A percentile compares a stretch with the other conserved stretches of the same genome.
Evolutionary conservation across 2,888 invertebrate genomes (phyloP).

Genomic region (Polyommatus icarus): DNA sequence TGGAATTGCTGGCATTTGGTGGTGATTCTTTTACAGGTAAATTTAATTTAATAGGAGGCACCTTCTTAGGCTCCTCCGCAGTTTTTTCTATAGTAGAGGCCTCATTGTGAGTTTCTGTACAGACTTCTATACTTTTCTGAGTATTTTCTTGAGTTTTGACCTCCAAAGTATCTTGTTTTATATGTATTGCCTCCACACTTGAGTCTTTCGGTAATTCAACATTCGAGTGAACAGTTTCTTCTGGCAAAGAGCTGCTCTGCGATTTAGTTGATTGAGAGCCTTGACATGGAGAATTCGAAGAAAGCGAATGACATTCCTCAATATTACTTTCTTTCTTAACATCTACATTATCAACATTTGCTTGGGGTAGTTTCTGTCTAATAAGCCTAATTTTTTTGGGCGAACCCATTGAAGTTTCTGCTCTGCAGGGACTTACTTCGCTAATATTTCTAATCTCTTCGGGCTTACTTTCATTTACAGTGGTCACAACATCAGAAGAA

Average conservation of each 20-base stretch:
- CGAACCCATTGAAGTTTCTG: constrained; percentile 71
- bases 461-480: constrained; percentile 62
- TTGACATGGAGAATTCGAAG: constrained; percentile 49
- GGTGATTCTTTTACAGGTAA: constrained; percentile 47
- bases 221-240: constrained; percentile 39
- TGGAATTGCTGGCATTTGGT: constrained; percentile 38
- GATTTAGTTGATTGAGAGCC: constrained; percentile 46
- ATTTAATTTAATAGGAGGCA: constrained; percentile 52
- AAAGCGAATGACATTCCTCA: constrained; percentile 68
- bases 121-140: constrained; percentile 27
- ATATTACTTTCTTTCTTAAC: constrained; percentile 46
- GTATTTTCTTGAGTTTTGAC: constrained; percentile 32
- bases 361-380: constrained; percentile 64
- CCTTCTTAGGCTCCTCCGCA: constrained; percentile 32
- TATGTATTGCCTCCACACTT: neutral
- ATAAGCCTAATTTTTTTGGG: constrained; percentile 74
- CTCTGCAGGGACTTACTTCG: constrained; percentile 76
- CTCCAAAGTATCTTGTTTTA: constrained; percentile 27
- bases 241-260: constrained; percentile 47
- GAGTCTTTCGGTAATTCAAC: neutral
- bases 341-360: constrained; percentile 45
- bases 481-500: constrained; percentile 70
- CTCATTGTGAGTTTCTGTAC: neutral
- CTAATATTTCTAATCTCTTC: constrained; percentile 73
- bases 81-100: neutral